Base-by-base conservation (phyloP, 2,797 vertebrate genomes). In the Lerista edwardsae region DNA sequence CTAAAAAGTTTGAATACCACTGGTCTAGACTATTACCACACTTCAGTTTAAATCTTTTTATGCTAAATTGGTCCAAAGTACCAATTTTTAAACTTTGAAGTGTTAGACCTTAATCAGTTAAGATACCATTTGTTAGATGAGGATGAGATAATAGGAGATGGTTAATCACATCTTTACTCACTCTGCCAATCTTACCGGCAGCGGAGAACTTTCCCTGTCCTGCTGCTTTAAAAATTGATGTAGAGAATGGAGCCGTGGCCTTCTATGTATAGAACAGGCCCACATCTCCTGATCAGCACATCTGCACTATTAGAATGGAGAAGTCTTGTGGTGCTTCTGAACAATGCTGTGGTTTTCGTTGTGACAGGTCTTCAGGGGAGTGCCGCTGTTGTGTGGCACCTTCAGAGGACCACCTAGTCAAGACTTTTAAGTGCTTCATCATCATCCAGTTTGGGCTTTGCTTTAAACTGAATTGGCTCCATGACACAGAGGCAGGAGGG, bases 41-140 rank as follows among this genome's bases (percentile, higher is more conserved):
- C 29, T 90, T 64, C 11, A 36, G 76, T 87, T 90, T 87, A 82
- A 91, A 73, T 79, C 64, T 31, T 91, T 88, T 84, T 51, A 67
- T 90, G 85, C 77, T 77, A 91, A 83, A 84, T 91, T 85, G 73
- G n/a, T 78, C 75, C 34, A 84, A 91, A 84, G 80, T 92, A 93
- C 83, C 80, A 86, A 88, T 84, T 90, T 59, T 90, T 80, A 80
- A 93, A 86, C 64, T 65, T 79, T 44, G 34, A 83, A 74, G 75
- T 91, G 86, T 78, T 80, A 68, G 81, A 87, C 29, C 47, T 72
- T 86, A 83, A 90, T 90, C 78, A 89, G 71, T 62, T 44, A 77
- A 57, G 64, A 64, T 64, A 19, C 19, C 21, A 1, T 31, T 47
- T 41, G 23, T 10, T 62, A 19, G 1, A 62, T 19, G 3, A 36